Base-by-base conservation (phyloP, 2,888 invertebrate species). In the Hybos culiciformis region DNA sequence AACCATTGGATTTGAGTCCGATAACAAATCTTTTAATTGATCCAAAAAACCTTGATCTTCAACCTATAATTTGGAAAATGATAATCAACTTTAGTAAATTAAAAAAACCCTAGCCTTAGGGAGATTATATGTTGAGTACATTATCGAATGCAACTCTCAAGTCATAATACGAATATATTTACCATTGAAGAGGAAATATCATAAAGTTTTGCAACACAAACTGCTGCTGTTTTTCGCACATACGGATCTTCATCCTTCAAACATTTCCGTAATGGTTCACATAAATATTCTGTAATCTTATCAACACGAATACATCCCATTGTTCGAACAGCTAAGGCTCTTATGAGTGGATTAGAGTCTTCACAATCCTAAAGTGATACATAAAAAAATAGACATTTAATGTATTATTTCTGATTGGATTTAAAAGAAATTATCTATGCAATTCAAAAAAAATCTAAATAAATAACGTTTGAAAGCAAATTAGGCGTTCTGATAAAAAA, bases 231-330 rank as follows among this genome's bases (percentile, higher is more conserved):
- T 72, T 98, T 98, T 53, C 98, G 76, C 8, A 94, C 94, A 69
- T 94, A 94, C 0, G 94, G 94, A 69, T 94, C 94, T 62, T 94
- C 94, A 65, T 94, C 94, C 66, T 88, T 88, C 49, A 91, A 70
- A 60, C 91, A 91, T 62, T 91, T 98, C 45, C 98, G 73, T 53
- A 99, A 70, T 0, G 98, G 98, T 62, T 98, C 97, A 66, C 98
- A 98, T 33, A 98, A 72, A 68, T 98, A 98, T 70, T 98, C 98
- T 0, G 98, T 98, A 58, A 99, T 98, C 73, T 98, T 98, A 70
- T 98, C 98, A 43, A 98, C 98, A 12, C 98, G 78, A 61, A 98
- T 98, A 66, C 98, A 99, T 42, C 98, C 98, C 98, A 98, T 98
- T 15, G 98, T 98, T 46, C 98, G 75, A 23, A 98, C 98, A 26